Base-by-base conservation (phyloP, 2,888 invertebrate genomes). In the Chrysotoxum bicinctum region DNA sequence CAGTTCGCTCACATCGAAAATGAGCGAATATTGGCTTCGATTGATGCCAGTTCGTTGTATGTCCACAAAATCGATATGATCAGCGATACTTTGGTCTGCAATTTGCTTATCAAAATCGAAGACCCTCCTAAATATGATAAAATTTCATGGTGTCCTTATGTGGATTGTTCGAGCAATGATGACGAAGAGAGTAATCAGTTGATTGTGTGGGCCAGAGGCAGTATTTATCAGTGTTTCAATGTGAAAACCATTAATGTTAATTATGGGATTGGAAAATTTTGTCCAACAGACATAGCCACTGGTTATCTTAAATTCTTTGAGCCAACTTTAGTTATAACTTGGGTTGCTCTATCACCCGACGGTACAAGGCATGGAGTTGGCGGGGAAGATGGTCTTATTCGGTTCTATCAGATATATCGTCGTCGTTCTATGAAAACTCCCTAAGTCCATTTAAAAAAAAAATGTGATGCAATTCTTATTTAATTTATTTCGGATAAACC, bases 281-380 rank as follows among this genome's bases (percentile, higher is more conserved):
- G 89, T 45, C 89, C 90, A 0, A 87, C 87, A 7, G 88, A 89
- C 6, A 86, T 92, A n/a, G 90, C 89, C 21, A 89, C 90, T 1
- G 92, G 91, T 0, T 91, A 91, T 87, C 85, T 92, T 2, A 91
- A 89, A 77, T 90, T 90, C 58, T 87, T 88, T 6, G 94, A 94
- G 78, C 94, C 95, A 89, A 91, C 93, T 0, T 92, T 94, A 89
- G 93, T 94, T 23, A 95, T 98, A 64, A 94, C 96, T 16, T 97
- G 97, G 92, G 97, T 97, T 12, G 95, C 97, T 40, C 96, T 98
- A 91, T 97, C 98, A 54, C 98, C 98, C 0, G 99, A 98, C 93
- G 98, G 98, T 30, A 97, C 97, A 19, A 98, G 98, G 10, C 94
- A 99, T 76, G 98, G 98, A 54, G 97, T 98, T 45, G 98, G 97